Percentiles rank a stretch among this genome's conserved stretches.
Conservation (phyloP, 2,113 vertebrate species). For the Corynorhinus townsendii region DNA sequence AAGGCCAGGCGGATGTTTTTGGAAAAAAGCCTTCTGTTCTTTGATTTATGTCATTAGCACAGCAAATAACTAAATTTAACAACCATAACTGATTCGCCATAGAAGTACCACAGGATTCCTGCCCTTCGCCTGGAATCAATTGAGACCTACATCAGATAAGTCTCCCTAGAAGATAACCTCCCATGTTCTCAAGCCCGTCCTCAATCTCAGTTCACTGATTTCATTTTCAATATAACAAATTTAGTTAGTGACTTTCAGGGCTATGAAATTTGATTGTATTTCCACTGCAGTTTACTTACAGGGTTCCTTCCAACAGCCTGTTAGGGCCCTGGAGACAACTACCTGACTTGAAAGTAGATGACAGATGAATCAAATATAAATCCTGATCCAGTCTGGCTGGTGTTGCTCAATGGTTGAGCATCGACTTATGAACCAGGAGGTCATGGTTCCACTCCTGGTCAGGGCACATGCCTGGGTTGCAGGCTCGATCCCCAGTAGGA, state of each 20-base stretch:
- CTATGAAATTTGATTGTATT: background rate
- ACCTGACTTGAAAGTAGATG: background rate
- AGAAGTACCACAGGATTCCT: background rate
- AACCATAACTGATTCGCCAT: background rate
- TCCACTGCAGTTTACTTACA: background rate
- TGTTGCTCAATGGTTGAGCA: too few species aligned
- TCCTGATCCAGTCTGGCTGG: background rate
- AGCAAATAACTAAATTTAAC: background rate
- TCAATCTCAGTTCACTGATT: background rate
- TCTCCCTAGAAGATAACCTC: background rate
- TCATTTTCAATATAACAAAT: background rate
- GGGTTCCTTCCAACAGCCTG: background rate
- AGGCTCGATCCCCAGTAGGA: too few species aligned
- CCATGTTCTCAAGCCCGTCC: background rate
- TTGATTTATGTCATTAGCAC: background rate
- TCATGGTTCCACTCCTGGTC: too few species aligned
- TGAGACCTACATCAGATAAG: background rate
- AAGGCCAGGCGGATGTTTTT: background rate
- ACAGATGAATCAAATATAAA: background rate
- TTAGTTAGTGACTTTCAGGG: background rate
- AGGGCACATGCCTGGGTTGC: too few species aligned
- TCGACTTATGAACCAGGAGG: too few species aligned
- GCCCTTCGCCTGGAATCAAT: background rate
- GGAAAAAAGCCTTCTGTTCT: conserved; percentile 24
- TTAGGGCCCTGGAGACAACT: background rate